These are phyloP conservation scores for Psilopsiagon aymara DNA, from an alignment of 2,113 vertebrate species.

Conservation along the genomic window DNA sequence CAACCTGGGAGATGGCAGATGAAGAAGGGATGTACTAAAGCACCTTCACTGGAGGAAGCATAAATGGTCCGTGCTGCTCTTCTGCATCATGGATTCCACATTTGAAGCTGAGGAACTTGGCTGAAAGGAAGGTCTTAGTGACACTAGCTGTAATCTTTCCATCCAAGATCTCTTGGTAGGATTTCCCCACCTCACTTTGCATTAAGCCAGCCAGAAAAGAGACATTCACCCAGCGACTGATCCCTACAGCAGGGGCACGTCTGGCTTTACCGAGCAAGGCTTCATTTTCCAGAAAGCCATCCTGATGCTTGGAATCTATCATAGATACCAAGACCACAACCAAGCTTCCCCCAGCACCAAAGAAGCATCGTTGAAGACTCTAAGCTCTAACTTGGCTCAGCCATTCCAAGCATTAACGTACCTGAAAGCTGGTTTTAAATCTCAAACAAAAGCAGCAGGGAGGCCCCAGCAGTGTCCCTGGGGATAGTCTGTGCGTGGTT, in stretches of 20 bases:
- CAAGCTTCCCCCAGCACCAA: neutral
- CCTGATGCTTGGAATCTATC: neutral
- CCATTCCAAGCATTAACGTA: neutral
- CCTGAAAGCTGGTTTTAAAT: conserved; percentile 35
- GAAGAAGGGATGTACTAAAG: neutral
- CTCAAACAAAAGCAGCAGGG: conserved; percentile 34
- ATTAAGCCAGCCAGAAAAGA: neutral
- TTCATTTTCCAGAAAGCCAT: neutral
- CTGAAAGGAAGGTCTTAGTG: neutral
- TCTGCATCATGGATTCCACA: neutral
- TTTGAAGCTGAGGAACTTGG: neutral
- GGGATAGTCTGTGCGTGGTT: conserved; percentile 1
- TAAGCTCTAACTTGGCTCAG: neutral
- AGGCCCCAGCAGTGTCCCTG: conserved; percentile 21
- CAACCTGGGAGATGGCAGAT: neutral
- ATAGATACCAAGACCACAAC: neutral
- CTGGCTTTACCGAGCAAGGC: neutral
- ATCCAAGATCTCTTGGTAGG: neutral
- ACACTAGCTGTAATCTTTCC: neutral
- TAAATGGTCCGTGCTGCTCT: neutral
- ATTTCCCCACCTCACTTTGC: neutral
- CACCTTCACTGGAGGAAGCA: neutral
- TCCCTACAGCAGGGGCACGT: neutral
- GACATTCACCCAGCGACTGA: rapidly evolving
- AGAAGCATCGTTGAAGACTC: neutral